Evolutionary conservation across 2,797 vertebrate species (phyloP), one percentile per base, ranked within the genome.

Genomic region (Smutsia temminckii): DNA sequence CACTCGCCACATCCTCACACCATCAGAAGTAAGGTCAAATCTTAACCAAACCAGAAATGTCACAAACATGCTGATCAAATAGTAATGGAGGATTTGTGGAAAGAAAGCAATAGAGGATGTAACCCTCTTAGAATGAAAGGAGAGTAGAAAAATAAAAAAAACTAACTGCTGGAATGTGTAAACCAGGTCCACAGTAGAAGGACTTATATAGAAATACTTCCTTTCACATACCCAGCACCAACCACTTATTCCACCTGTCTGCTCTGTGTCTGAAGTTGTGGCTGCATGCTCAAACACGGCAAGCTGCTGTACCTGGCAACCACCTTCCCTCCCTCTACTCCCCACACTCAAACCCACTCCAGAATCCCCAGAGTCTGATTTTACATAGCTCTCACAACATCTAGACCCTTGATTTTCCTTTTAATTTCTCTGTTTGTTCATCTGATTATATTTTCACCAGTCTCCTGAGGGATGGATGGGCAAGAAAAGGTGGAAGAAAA

Each of bases 91-190:
- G 14, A 77, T 37, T 42, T 23, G 14, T 16, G n/a, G 57, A 74
- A 3, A 27, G 51, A 84, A 90, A 89, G 57, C n/a, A 83, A 80
- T 40, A 34, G 17, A 71, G 23, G 23, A 49, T n/a, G n/a, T 51
- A 75, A 89, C 84, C 64, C 80, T 84, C 40, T 83, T 29, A 74
- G 80, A 95, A 78, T 86, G 49, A 83, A 83, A 93, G 14, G 27
- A 80, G 16, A 34, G 6, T 25, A 85, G 69, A 37, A 71, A 85
- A 66, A 32, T 49, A 64, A 17, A 55, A 23, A 29, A 71, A 51
- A 85, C 4, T 57, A 16, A 5, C 2, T 14, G 23, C 0, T 79
- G 23, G 9, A 61, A 17, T 74, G 40, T 57, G 20, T 55, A 53
- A 85, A 61, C 18, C 61, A 7, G 51, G 21, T 29, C 25, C 53